These are phyloP conservation scores for Rhimphoctona megacephalus DNA, from an alignment of 2,888 invertebrate genomes.

Conservation along the genomic window DNA sequence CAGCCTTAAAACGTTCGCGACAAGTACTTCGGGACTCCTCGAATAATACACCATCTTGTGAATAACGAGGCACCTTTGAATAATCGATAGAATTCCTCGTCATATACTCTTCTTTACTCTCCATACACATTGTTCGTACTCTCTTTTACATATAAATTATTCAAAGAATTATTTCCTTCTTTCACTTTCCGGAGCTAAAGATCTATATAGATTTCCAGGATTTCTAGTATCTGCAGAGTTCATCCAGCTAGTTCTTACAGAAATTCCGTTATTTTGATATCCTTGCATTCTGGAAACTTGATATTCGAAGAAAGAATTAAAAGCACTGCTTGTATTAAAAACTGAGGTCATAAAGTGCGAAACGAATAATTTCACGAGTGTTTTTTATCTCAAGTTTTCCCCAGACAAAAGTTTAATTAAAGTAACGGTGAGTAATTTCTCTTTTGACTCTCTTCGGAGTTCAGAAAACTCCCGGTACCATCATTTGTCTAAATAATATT, in stretches of 20 bases:
- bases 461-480: not conserved
- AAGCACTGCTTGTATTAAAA: not conserved
- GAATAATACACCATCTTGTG: conserved; percentile 17
- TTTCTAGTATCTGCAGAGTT: not conserved
- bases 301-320: not conserved
- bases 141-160: conserved; percentile 3
- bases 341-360: not conserved
- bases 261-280: not conserved
- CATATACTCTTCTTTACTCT: conserved; percentile 7
- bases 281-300: not conserved
- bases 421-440: not conserved
- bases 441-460: not conserved
- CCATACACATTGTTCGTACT: conserved; percentile 3
- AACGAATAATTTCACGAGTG: not conserved
- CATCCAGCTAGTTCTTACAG: not conserved
- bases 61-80: conserved; percentile 32
- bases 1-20: conserved; percentile 28
- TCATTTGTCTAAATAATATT: conserved; percentile 45
- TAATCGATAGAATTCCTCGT: conserved; percentile 29
- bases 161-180: not conserved
- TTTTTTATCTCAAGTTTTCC: not conserved
- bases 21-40: conserved; percentile 24
- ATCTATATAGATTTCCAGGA: not conserved
- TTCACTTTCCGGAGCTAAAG: not conserved
- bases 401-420: not conserved